These are phyloP conservation scores for Campoletis raptor DNA, from an alignment of 2,888 invertebrate species.

Conservation along the genomic window DNA sequence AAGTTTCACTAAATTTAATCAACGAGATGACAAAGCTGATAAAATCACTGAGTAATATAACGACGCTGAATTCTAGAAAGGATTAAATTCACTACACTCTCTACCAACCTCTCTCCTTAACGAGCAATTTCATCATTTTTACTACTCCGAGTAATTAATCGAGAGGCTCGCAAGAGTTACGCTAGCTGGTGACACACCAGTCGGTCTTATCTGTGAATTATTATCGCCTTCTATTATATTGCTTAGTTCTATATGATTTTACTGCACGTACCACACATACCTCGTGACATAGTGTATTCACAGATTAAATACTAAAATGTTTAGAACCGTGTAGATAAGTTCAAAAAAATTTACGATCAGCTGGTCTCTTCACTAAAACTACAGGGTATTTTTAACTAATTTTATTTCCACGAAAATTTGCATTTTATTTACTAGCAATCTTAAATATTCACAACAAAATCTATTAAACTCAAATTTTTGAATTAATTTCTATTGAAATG, in stretches of 20 bases:
- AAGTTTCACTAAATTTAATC: conserved; percentile 19
- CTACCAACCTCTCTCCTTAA: conserved; percentile 25
- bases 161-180: conserved; percentile 26
- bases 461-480: no score
- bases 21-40: conserved; percentile 21
- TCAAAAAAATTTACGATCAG: not conserved
- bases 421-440: no score
- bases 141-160: conserved; percentile 42
- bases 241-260: conserved; percentile 16
- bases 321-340: not conserved
- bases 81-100: conserved; percentile 7
- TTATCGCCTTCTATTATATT: conserved; percentile 46
- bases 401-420: no score
- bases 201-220: conserved; percentile 57
- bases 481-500: no score
- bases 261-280: not conserved
- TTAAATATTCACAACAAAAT: no score
- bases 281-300: not conserved
- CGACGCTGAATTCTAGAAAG: conserved; percentile 18
- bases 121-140: conserved; percentile 45
- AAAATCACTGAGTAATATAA: conserved; percentile 12
- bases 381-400: not conserved
- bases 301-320: not conserved
- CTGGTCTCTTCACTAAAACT: not conserved
- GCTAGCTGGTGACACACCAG: conserved; percentile 41